These are phyloP conservation scores for Poecilobothrus nobilitatus DNA, from an alignment of 2,888 invertebrate species.

Conservation along the genomic window DNA sequence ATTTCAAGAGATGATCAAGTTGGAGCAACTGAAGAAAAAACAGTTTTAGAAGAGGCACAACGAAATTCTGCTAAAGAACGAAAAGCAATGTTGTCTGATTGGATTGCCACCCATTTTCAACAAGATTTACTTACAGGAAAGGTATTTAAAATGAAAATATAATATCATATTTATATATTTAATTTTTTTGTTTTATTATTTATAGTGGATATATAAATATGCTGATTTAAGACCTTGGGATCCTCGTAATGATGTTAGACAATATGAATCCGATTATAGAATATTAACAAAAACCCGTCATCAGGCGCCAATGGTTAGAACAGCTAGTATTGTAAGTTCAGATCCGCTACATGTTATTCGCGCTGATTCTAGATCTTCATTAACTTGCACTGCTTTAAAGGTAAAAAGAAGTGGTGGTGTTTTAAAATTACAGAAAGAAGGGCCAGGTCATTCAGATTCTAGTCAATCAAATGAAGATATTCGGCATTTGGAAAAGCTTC, in stretches of 20 bases:
- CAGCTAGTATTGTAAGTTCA: conserved; percentile 61
- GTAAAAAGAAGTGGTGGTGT: conserved; percentile 35
- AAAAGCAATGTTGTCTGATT: conserved; percentile 54
- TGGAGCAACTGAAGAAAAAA: conserved; percentile 86
- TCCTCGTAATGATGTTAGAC: conserved; percentile 71
- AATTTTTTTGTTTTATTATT: conserved; percentile 10
- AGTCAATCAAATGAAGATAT: conserved; percentile 43
- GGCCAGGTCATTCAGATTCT: conserved; percentile 48
- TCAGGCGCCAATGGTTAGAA: conserved; percentile 63
- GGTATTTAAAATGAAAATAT: conserved; percentile 23
- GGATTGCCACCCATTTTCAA: conserved; percentile 68
- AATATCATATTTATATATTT: conserved; percentile 9
- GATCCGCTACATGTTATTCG: conserved; percentile 48
- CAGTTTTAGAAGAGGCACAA: conserved; percentile 79
- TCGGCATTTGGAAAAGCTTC: conserved; percentile 13
- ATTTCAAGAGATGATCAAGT: conserved; percentile 75
- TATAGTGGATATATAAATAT: conserved; percentile 63
- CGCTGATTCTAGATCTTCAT: conserved; percentile 48
- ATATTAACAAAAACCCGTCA: conserved; percentile 70
- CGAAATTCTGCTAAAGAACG: conserved; percentile 63
- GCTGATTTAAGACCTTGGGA: conserved; percentile 85
- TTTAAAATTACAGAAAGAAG: conserved; percentile 43
- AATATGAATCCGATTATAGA: conserved; percentile 75
- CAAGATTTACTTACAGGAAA: conserved; percentile 45
- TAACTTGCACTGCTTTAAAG: conserved; percentile 41